Conservation (phyloP, 1,140 invertebrate species). For the Zaprionus gabonicus region DNA sequence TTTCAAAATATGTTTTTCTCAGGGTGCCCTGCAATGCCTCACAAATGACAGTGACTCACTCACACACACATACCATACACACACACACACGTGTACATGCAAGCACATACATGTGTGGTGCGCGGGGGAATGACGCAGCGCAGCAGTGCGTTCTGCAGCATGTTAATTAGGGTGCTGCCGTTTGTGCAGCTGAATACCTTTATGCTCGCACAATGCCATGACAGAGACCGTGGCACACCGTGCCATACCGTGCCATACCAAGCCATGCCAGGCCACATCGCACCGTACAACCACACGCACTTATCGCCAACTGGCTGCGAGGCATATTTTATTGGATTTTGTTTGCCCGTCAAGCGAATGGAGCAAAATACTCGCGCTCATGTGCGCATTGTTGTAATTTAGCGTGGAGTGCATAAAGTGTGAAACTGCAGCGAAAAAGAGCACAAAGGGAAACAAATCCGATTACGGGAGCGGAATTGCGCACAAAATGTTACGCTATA, state of each 20-base stretch:
- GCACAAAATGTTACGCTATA: slow-evolving; percentile 46
- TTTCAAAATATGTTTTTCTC: slow-evolving; percentile 40
- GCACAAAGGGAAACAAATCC: slow-evolving; percentile 70
- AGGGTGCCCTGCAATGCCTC: slow-evolving; percentile 16
- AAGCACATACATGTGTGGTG: neutral
- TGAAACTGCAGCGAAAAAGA: slow-evolving; percentile 52
- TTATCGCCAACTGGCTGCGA: neutral
- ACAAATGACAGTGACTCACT: slow-evolving; percentile 33
- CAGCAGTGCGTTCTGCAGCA: slow-evolving; percentile 37
- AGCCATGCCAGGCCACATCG: neutral
- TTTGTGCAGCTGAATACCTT: slow-evolving; percentile 55
- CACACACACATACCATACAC: neutral
- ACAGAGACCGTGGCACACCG: neutral
- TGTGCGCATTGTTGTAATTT: slow-evolving; percentile 45
- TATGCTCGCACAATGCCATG: neutral
- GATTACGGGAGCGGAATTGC: slow-evolving; percentile 69
- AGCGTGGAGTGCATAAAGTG: slow-evolving; percentile 71
- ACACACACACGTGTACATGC: neutral
- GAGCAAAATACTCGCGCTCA: slow-evolving; percentile 25
- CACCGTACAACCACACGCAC: slow-evolving; percentile 3
- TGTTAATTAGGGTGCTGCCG: slow-evolving; percentile 70
- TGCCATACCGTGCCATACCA: neutral
- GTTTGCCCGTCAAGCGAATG: slow-evolving; percentile 28
- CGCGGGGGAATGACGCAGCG: slow-evolving; percentile 4
- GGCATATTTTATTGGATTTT: slow-evolving; percentile 14